phyloP scores from a whole-genome alignment of 2,888 invertebrate species.

The Ophonus ardosiacus region DNA sequence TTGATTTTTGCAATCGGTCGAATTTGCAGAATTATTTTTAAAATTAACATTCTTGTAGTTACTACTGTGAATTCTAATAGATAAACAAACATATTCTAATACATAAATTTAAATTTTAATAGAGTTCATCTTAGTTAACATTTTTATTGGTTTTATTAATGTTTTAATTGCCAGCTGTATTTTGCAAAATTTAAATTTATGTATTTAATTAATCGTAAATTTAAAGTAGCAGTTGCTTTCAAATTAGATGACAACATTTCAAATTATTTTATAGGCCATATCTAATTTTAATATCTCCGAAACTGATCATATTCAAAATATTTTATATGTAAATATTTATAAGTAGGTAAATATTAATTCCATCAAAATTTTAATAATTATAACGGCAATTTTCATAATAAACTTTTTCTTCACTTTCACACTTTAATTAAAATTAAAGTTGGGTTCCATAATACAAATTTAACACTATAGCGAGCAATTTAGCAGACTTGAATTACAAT shows the following conservation, averaged over 20 bases:
- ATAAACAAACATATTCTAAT: neutral
- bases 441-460: too few species aligned
- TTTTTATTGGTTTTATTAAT: neutral
- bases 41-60: neutral
- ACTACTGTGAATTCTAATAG: neutral
- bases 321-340: too few species aligned
- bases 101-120: neutral
- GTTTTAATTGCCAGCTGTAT: neutral
- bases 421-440: too few species aligned
- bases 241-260: neutral
- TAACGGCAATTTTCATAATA: too few species aligned
- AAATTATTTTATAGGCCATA: neutral
- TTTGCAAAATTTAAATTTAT: neutral
- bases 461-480: too few species aligned
- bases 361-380: too few species aligned
- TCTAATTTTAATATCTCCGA: neutral
- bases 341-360: too few species aligned
- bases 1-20: neutral
- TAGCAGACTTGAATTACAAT: too few species aligned
- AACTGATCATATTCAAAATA: too few species aligned
- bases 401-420: too few species aligned
- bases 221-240: neutral
- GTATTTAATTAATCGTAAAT: neutral
- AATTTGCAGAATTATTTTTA: neutral
- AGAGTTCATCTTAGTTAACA: neutral